phyloP scores from a whole-genome alignment of 2,797 vertebrate genomes.

The Denticeps clupeoides region DNA sequence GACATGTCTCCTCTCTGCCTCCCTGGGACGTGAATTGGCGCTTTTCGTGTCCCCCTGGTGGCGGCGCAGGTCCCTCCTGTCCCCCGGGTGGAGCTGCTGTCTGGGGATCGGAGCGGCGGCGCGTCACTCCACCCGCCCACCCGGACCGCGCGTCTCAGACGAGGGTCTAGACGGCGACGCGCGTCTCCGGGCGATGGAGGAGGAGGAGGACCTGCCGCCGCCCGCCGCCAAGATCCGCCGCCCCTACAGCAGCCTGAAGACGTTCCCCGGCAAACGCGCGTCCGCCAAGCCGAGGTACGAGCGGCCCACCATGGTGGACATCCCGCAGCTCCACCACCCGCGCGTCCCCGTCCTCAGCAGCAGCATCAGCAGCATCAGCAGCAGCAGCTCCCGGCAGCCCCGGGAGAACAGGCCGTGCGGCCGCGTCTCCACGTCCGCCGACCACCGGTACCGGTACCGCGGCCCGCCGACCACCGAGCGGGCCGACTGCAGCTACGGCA shows the following conservation, averaged over 20 bases:
- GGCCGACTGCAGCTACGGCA: slow-evolving; percentile 67
- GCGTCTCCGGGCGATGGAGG: slow-evolving; percentile 61
- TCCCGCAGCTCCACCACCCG: slow-evolving; percentile 69
- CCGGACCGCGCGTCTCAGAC: slow-evolving; percentile 37
- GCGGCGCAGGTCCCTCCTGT: slow-evolving; percentile 50
- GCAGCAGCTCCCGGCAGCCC: slow-evolving; percentile 44
- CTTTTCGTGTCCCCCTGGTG: no score
- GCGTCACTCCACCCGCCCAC: slow-evolving; percentile 80
- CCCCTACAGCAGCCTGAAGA: slow-evolving; percentile 77
- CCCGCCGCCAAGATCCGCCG: slow-evolving; percentile 79
- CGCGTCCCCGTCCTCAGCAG: slow-evolving; percentile 50
- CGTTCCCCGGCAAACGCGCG: slow-evolving; percentile 73
- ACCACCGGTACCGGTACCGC: slow-evolving; percentile 53
- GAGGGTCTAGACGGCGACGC: no score
- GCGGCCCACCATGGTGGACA: slow-evolving; percentile 77
- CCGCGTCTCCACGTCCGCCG: slow-evolving; percentile 26
- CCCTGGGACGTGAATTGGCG: no score
- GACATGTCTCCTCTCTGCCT: no score
- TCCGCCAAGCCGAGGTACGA: slow-evolving; percentile 74
- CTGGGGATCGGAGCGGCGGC: slow-evolving; percentile 82
- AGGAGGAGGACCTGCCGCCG: slow-evolving; percentile 72
- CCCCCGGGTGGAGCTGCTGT: slow-evolving; percentile 37
- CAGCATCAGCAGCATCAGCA: slow-evolving; percentile 54
- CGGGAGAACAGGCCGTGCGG: slow-evolving; percentile 37
- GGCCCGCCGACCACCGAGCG: slow-evolving; percentile 32